A percentile compares a stretch with the other conserved stretches of the same genome.
Conservation (phyloP, 2,113 vertebrate genomes). For the Semicossyphus pulcher region DNA sequence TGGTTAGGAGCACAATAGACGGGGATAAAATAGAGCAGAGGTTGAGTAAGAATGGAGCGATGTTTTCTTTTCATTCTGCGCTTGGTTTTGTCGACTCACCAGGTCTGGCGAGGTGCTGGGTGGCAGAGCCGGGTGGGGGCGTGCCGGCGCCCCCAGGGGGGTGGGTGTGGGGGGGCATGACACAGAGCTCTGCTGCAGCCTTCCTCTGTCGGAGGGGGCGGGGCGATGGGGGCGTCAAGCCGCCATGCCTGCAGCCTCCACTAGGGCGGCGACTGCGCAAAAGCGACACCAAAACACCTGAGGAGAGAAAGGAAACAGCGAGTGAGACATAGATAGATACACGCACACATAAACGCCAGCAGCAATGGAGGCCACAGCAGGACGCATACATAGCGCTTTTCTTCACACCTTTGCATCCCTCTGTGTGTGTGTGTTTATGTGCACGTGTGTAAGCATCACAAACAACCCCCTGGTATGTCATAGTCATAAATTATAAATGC, state of each 20-base stretch:
- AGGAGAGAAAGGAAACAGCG: constrained; percentile 8
- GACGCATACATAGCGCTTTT: neutral
- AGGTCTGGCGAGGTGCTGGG: constrained; percentile 54
- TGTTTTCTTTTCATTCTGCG: neutral
- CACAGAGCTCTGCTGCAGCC: constrained; percentile 58
- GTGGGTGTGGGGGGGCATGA: constrained; percentile 73
- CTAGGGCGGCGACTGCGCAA: constrained; percentile 40
- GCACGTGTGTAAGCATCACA: constrained; percentile 7
- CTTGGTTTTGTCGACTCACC: constrained; percentile 67
- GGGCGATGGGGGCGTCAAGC: constrained; percentile 67
- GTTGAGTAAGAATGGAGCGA: constrained; percentile 6
- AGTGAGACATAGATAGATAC: constrained; percentile 22
- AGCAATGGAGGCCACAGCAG: constrained; percentile 19
- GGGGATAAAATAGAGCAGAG: constrained; percentile 42
- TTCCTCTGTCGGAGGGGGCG: constrained; percentile 71
- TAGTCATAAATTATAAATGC: constrained; percentile 64
- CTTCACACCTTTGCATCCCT: neutral
- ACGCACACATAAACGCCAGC: neutral
- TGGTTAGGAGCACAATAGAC: constrained; percentile 30
- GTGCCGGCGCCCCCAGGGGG: constrained; percentile 59
- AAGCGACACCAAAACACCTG: constrained; percentile 48
- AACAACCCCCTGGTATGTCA: constrained; percentile 21
- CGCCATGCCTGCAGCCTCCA: constrained; percentile 74
- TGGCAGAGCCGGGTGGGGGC: constrained; percentile 36
- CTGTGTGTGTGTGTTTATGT: neutral